Conservation (phyloP, 2,888 invertebrate genomes). For the Aricia artaxerxes region DNA sequence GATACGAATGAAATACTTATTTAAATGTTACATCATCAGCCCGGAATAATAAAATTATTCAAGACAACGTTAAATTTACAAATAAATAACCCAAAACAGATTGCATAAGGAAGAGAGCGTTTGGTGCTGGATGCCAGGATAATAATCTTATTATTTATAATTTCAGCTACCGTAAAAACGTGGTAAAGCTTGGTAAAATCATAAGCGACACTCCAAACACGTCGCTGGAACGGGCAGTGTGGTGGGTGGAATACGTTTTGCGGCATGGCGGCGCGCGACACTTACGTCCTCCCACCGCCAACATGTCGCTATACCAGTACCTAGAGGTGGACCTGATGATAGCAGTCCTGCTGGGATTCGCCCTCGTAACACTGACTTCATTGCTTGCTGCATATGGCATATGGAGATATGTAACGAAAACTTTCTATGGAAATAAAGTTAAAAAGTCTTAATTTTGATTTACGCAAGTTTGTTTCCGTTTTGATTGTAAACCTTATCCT, state of each 20-base stretch:
- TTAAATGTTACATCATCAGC: no score
- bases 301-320: conserved; percentile 48
- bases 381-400: neutral
- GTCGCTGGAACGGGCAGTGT: conserved; percentile 61
- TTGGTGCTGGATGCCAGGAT: neutral
- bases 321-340: conserved; percentile 47
- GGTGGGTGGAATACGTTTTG: conserved; percentile 67
- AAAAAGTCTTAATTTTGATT: neutral
- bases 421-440: neutral
- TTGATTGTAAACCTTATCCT: neutral
- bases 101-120: neutral
- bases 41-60: no score
- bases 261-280: conserved; percentile 62
- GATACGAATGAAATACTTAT: no score
- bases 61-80: no score
- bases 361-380: neutral
- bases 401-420: conserved; percentile 3
- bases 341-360: neutral
- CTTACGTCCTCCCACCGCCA: conserved; percentile 56
- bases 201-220: conserved; percentile 57
- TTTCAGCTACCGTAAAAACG: conserved; percentile 42
- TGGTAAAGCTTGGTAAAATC: conserved; percentile 46
- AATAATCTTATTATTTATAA: neutral
- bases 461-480: neutral
- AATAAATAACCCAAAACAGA: neutral